Base-by-base conservation (phyloP, 2,113 vertebrate genomes). In the Mesitornis unicolor region DNA sequence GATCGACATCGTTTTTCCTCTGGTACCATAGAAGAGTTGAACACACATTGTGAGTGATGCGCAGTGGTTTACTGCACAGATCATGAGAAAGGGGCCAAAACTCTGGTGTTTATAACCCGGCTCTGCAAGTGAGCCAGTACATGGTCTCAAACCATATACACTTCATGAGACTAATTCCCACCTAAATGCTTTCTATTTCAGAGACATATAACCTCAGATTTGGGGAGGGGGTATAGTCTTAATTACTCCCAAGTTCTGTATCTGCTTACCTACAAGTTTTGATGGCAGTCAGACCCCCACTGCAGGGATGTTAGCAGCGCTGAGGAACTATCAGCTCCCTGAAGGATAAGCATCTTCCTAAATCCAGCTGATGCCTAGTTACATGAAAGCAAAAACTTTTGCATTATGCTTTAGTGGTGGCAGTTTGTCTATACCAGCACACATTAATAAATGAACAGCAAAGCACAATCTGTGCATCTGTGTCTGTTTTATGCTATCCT, bases 1-100 rank as follows among this genome's bases (percentile, higher is more conserved):
- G 89, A 94, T 90, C 48, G 11, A 77, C 90, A 45, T 67, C 24
- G 48, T 90, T 93, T 92, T 92, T 93, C 24, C 61, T 96, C 70
- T 83, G 89, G 85, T 93, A 77, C 78, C 68, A 79, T 60, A 51
- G 69, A 50, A 84, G 59, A 90, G 63, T n/a, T 79, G 91, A 74
- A 74, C 63, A 91, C 13, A 26, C 22, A 73, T 28, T 91, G 50
- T 74, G 92, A 86, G 40, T 9, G 53, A 84, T 79, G 63, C 75
- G 64, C 33, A 59, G 47, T 6, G 70, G 59, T 77, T 91, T 31
- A 29, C 56, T 33, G 82, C 75, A 63, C 40, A 45, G 51, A 71
- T 36, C 51, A 36, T 5, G 64, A 71, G 65, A 63, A 85, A 80
- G 33, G 33, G 38, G 19, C 47, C 54, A 38, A 65, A 70, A 42